Evolutionary conservation across 2,113 vertebrate species (phyloP).

Genomic region (Gambusia holbrooki): DNA sequence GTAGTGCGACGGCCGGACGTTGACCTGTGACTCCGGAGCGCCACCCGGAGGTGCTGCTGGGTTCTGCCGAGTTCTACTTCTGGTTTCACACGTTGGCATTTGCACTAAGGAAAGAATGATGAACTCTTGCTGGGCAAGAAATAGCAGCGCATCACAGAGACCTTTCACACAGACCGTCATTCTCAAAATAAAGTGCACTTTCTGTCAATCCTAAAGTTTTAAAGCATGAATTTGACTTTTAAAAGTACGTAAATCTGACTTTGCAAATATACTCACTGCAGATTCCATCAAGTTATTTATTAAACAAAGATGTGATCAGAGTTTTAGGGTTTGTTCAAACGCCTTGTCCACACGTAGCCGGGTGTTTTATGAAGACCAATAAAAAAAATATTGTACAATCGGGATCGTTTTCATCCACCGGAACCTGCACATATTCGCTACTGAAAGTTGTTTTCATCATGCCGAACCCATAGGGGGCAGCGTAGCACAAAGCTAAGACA

Average conservation of each 20-base stretch:
- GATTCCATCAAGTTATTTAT: conserved; percentile 11
- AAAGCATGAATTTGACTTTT: neutral
- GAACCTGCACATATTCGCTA: too few relatives aligned
- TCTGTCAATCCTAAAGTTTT: neutral
- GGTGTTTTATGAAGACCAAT: too few relatives aligned
- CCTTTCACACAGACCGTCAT: neutral
- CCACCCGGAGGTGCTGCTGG: neutral
- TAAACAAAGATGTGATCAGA: too few relatives aligned
- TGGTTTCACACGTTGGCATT: conserved; percentile 79
- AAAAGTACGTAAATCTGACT: neutral
- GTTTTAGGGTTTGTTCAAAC: too few relatives aligned
- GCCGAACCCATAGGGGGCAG: too few relatives aligned
- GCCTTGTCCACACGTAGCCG: too few relatives aligned
- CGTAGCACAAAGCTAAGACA: too few relatives aligned
- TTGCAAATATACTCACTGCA: conserved; percentile 11
- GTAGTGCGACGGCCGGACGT: conserved; percentile 25
- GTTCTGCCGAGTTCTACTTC: conserved; percentile 51
- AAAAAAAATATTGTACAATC: too few relatives aligned
- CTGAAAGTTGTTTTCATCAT: too few relatives aligned
- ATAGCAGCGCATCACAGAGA: conserved; percentile 29
- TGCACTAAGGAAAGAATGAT: conserved; percentile 77
- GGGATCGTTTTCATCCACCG: too few relatives aligned
- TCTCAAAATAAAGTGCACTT: neutral
- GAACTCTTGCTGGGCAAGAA: conserved; percentile 77
- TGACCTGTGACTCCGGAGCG: neutral